A percentile compares a stretch with the other conserved stretches of the same genome.
These are phyloP conservation scores for Brachypterus glaber DNA, from an alignment of 2,888 invertebrate species.

Conservation along the genomic window DNA sequence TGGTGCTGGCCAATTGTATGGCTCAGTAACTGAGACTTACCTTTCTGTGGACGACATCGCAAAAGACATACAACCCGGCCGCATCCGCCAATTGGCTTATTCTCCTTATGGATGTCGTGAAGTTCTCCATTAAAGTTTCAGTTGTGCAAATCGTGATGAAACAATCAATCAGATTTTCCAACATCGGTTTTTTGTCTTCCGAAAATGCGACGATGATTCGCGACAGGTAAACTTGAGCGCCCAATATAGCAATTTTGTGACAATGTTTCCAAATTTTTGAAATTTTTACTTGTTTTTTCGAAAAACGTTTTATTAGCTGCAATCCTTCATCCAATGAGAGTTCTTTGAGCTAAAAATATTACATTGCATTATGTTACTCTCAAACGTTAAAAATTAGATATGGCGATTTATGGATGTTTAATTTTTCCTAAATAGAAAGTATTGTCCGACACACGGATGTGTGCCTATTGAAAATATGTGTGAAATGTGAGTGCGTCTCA, in stretches of 20 bases:
- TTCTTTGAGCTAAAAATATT: conserved; percentile 45
- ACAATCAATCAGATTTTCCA: conserved; percentile 35
- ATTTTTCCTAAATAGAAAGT: too few relatives aligned
- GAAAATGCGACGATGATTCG: conserved; percentile 46
- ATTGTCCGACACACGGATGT: conserved; percentile 9
- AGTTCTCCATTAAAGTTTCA: conserved; percentile 29
- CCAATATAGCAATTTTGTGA: conserved; percentile 46
- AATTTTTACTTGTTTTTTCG: conserved; percentile 41
- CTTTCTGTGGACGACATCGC: conserved; percentile 41
- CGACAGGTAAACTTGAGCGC: conserved; percentile 47
- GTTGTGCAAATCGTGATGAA: conserved; percentile 36
- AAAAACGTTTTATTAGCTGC: conserved; percentile 45
- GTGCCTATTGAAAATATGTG: too few relatives aligned
- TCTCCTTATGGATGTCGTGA: conserved; percentile 34
- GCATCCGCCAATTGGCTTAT: conserved; percentile 49
- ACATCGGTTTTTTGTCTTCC: conserved; percentile 31
- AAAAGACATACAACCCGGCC: conserved; percentile 60
- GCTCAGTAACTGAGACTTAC: too few relatives aligned
- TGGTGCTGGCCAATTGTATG: too few relatives aligned
- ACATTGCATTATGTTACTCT: too few relatives aligned
- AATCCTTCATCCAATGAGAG: conserved; percentile 47
- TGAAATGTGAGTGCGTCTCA: too few relatives aligned
- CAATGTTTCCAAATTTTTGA: conserved; percentile 49
- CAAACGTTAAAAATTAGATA: too few relatives aligned
- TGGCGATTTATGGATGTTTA: too few relatives aligned